Conservation (phyloP, 2,797 vertebrate species). For the Muraenolepis orangiensis region DNA sequence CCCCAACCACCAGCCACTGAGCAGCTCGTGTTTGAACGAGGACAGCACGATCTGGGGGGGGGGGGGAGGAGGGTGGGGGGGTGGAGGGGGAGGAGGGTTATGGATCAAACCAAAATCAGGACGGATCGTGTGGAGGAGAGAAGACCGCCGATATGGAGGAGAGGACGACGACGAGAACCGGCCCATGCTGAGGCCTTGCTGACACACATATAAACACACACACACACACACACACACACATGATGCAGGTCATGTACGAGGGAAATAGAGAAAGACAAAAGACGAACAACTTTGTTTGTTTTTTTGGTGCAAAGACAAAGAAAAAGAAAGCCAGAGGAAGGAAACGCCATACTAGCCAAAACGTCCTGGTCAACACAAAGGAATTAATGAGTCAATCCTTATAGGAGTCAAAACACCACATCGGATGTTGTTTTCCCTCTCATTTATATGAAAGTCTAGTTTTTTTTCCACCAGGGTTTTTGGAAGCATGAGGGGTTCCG, state of each 20-base stretch:
- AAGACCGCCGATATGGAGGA: slow-evolving; percentile 23
- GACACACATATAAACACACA: too few species aligned
- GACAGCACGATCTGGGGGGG: slow-evolving; percentile 87
- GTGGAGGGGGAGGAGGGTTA: slow-evolving; percentile 9
- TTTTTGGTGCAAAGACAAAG: too few species aligned
- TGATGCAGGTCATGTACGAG: slow-evolving; percentile 29
- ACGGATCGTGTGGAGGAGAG: slow-evolving; percentile 37
- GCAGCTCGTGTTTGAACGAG: slow-evolving; percentile 92
- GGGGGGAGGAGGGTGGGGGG: slow-evolving; percentile 38
- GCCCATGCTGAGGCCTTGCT: slow-evolving; percentile 47
- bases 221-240: too few species aligned
- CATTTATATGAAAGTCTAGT: too few species aligned
- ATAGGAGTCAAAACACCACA: too few species aligned
- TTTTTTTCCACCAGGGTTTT: slow-evolving; percentile 32
- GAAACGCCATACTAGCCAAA: slow-evolving; percentile 40
- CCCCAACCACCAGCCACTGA: slow-evolving; percentile 88
- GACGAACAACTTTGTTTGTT: too few species aligned
- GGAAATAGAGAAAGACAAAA: slow-evolving; percentile 38
- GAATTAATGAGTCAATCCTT: neutral
- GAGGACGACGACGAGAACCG: slow-evolving; percentile 13
- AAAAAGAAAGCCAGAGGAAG: slow-evolving; percentile 24
- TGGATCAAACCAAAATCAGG: slow-evolving; percentile 52
- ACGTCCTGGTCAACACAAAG: slow-evolving; percentile 3
- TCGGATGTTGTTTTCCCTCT: too few species aligned
- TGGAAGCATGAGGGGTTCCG: slow-evolving; percentile 39